These are phyloP conservation scores for Porites divaricata DNA, from an alignment of 92 coral and sea anemone genomes.

Conservation along the genomic window DNA sequence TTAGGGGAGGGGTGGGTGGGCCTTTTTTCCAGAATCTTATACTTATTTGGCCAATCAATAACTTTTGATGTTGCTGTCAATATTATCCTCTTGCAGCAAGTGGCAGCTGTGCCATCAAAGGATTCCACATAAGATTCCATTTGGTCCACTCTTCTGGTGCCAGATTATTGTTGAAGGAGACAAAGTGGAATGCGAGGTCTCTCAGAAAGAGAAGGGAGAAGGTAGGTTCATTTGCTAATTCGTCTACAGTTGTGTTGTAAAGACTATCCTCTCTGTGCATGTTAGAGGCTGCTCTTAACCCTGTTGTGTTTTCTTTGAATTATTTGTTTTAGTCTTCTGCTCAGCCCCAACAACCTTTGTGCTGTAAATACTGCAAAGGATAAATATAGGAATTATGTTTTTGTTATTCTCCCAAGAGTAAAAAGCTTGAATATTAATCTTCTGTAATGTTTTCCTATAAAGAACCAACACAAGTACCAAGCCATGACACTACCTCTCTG, in stretches of 20 bases:
- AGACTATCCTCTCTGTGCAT: no score
- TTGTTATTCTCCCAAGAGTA: neutral
- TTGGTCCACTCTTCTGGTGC: conserved; percentile 92
- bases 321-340: no score
- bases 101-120: conserved; percentile 80
- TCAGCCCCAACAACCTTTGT: no score
- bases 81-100: conserved; percentile 55
- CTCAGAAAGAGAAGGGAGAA: neutral
- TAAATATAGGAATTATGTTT: no score
- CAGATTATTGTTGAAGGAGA: conserved; percentile 63
- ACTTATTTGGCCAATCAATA: neutral
- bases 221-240: neutral
- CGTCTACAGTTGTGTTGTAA: no score
- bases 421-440: no score
- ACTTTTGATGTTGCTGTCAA: no score
- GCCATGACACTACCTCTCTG: conserved; percentile 44
- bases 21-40: no score
- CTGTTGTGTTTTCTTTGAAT: no score
- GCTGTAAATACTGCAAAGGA: no score
- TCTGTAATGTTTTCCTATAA: neutral
- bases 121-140: conserved; percentile 47
- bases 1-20: no score
- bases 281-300: no score
- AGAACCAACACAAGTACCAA: conserved; percentile 11
- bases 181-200: conserved; percentile 8